Evolutionary conservation across 2,113 vertebrate genomes (phyloP).

Genomic region (Oxyruncus cristatus): DNA sequence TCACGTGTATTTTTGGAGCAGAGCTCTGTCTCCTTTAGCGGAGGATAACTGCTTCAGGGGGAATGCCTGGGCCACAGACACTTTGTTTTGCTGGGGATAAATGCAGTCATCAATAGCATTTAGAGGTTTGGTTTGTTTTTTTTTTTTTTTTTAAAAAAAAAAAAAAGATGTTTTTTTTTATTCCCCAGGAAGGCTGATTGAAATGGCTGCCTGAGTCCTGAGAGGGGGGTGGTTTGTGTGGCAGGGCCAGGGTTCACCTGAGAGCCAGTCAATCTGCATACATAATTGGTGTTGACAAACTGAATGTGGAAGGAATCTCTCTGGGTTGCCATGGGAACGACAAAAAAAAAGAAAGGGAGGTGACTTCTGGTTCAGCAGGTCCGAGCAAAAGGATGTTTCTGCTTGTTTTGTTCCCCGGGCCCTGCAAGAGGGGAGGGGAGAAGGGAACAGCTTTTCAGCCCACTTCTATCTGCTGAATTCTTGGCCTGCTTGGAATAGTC

Average conservation of each 20-base stretch:
- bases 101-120: neutral
- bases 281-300: slow-evolving; percentile 33
- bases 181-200: neutral
- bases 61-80: neutral
- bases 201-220: neutral
- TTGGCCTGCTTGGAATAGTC: neutral
- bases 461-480: neutral
- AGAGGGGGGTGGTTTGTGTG: neutral
- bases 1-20: neutral
- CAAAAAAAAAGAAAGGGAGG: neutral
- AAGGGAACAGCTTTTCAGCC: neutral
- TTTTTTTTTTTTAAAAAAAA: neutral
- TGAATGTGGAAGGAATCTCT: slow-evolving; percentile 5
- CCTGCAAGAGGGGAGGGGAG: neutral
- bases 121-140: neutral
- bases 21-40: neutral
- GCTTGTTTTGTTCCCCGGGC: neutral
- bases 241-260: slow-evolving; percentile 42
- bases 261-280: neutral
- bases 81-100: neutral
- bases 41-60: neutral
- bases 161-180: neutral
- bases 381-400: neutral
- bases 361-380: slow-evolving; percentile 49
- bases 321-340: slow-evolving; percentile 33